Evolutionary conservation across 1,140 invertebrate genomes (phyloP).

Genomic region (Leptopilina clavipes): DNA sequence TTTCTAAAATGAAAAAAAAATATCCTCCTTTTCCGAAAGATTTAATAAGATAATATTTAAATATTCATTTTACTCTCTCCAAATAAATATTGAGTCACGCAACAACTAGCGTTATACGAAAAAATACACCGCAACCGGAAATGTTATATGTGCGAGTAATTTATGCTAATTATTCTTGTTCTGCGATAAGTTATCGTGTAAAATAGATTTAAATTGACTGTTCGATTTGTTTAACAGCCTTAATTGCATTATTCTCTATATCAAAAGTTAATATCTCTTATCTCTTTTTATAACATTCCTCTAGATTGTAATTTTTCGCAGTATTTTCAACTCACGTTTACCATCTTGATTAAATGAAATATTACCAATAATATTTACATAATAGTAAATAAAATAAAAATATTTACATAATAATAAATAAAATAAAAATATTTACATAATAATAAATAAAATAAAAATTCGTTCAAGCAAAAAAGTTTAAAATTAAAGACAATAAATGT

Average conservation of each 20-base stretch:
- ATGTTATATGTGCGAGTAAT: slow-evolving; percentile 24
- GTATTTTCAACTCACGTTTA: too few species aligned
- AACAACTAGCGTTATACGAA: slow-evolving; percentile 3
- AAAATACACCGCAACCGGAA: slow-evolving; percentile 13
- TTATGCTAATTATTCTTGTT: slow-evolving; percentile 32
- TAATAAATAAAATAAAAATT: too few species aligned
- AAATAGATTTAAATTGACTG: slow-evolving; percentile 22
- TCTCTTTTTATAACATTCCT: background rate
- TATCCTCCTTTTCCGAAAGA: slow-evolving; percentile 6
- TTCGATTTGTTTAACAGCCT: slow-evolving; percentile 22
- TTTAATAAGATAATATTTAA: slow-evolving; percentile 23
- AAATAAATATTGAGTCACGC: slow-evolving; percentile 32
- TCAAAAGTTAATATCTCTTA: background rate
- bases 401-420: too few species aligned
- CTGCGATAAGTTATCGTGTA: slow-evolving; percentile 13
- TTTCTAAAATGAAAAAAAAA: slow-evolving; percentile 1
- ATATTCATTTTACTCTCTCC: slow-evolving; percentile 17
- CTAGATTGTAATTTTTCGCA: too few species aligned
- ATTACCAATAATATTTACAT: too few species aligned
- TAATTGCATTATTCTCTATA: background rate
- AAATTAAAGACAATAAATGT: background rate
- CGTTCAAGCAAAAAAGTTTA: too few species aligned
- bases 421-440: too few species aligned
- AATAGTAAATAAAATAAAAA: too few species aligned
- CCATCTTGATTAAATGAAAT: too few species aligned